Percentiles rank a stretch among this genome's conserved stretches.
Conservation (phyloP, 2,113 vertebrate species). For the Apteryx owenii region DNA sequence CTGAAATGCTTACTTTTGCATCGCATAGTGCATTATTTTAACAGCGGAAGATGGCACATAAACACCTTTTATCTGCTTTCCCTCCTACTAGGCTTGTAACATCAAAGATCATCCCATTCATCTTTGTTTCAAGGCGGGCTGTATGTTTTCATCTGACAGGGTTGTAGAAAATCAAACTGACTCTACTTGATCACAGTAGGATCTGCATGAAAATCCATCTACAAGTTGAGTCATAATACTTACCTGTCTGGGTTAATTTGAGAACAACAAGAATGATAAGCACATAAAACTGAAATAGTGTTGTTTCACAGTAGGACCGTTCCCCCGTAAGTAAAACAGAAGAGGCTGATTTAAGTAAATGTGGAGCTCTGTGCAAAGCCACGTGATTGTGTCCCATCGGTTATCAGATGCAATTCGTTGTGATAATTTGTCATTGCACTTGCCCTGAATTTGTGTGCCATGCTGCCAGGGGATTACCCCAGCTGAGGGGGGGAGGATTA, state of each 20-base stretch:
- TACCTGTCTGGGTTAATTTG: conserved; percentile 67
- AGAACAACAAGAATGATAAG: conserved; percentile 58
- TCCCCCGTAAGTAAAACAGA: not conserved
- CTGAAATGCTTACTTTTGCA: not conserved
- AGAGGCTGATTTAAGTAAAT: conserved; percentile 2
- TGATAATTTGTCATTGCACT: not conserved
- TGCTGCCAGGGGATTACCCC: not conserved
- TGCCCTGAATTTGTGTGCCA: not conserved
- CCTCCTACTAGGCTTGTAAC: conserved; percentile 48
- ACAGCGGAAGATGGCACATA: conserved; percentile 54
- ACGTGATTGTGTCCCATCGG: not conserved
- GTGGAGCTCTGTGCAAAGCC: not conserved
- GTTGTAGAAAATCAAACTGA: conserved; percentile 60
- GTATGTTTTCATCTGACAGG: conserved; percentile 56
- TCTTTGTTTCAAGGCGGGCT: conserved; percentile 29
- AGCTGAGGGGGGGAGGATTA: not conserved
- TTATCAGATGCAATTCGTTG: not conserved
- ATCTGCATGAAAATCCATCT: conserved; percentile 65
- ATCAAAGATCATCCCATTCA: conserved; percentile 62
- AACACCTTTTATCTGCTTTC: conserved; percentile 66
- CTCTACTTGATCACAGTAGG: conserved; percentile 70
- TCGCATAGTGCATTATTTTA: conserved; percentile 55
- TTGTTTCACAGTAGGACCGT: conserved; percentile 55
- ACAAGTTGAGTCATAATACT: conserved; percentile 56
- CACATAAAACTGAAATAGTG: conserved; percentile 31